Base-by-base conservation (phyloP, 2,113 vertebrate species). In the Edolisoma coerulescens region DNA sequence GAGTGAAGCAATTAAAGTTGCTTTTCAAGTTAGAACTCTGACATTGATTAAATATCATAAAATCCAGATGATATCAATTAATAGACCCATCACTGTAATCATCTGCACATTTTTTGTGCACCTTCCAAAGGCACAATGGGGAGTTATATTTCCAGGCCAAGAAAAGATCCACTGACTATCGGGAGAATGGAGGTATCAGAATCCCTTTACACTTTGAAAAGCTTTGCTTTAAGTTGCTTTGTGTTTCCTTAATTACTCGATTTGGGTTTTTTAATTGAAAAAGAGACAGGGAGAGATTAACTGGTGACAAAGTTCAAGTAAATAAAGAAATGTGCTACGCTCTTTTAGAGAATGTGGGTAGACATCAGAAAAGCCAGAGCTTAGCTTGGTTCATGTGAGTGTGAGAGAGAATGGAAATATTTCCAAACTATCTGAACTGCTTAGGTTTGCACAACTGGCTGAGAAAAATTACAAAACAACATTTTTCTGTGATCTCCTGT, bases 21-120 rank as follows among this genome's bases (percentile, higher is more conserved):
- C 57, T 92, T 71, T 82, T 84, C 52, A 69, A 90, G 73, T 87
- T 56, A 81, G 77, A 93, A 60, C 52, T 90, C 49, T 71, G 88
- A 47, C 76, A 56, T 78, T 53, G 56, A 89, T 92, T 89, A 76
- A 89, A 30, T 84, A 84, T 79, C 61, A 41, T 86, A 75, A 96
- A 94, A 87, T 84, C 60, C 69, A 90, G 57, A 89, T 83, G 32
- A 80, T 88, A 52, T 65, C 64, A 87, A 74, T 94, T 92, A 88
- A 93, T 71, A 81, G 68, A 49, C 41, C 30, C 42, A 56, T 89
- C 70, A 42, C 45, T 75, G 20, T 81, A 90, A 92, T 64, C 41
- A 61, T 64, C 77, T 76, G 33, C 19, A 13, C 13, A 3, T 33
- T 68, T 82, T 82, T 41, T 64, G n/a, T 87, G 26, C 74, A 75